phyloP scores from a whole-genome alignment of 2,113 vertebrate genomes.

The Xyrauchen texanus region DNA sequence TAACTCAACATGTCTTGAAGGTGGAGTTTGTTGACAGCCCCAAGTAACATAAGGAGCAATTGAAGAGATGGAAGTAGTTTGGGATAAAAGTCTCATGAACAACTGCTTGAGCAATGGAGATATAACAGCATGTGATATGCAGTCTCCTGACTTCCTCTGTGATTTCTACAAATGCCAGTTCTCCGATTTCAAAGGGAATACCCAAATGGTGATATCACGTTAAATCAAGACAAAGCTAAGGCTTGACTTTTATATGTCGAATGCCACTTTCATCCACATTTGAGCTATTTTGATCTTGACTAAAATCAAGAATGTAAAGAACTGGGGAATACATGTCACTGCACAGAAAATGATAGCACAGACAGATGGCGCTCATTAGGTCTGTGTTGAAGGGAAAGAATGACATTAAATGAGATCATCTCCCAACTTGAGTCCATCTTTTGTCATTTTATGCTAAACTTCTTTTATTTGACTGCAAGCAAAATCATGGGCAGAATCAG shows the following conservation, averaged over 20 bases:
- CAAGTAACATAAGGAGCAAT: slow-evolving; percentile 57
- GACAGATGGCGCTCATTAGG: slow-evolving; percentile 53
- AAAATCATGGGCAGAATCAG: slow-evolving; percentile 8
- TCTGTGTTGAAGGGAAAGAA: slow-evolving; percentile 33
- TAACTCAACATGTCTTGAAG: slow-evolving; percentile 42
- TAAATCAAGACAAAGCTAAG: slow-evolving; percentile 75
- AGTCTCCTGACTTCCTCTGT: slow-evolving; percentile 70
- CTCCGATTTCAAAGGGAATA: slow-evolving; percentile 77
- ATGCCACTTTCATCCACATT: slow-evolving; percentile 65
- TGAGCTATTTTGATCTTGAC: slow-evolving; percentile 68
- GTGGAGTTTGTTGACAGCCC: slow-evolving; percentile 33
- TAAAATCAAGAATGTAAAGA: slow-evolving; percentile 57
- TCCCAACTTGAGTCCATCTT: slow-evolving; percentile 24
- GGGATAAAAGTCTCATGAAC: slow-evolving; percentile 58
- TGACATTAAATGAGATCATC: slow-evolving; percentile 34
- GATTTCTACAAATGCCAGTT: slow-evolving; percentile 75
- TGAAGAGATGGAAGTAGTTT: slow-evolving; percentile 57
- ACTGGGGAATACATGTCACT: slow-evolving; percentile 52
- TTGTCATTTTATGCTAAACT: slow-evolving; percentile 26
- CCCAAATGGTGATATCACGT: slow-evolving; percentile 71
- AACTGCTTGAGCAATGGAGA: slow-evolving; percentile 67
- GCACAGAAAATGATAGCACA: slow-evolving; percentile 43
- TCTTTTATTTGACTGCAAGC: neutral
- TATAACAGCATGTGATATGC: slow-evolving; percentile 67
- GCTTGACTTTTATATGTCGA: slow-evolving; percentile 71